A percentile compares a stretch with the other conserved stretches of the same genome.
These are phyloP conservation scores for Paramisgurnus dabryanus DNA, from an alignment of 2,113 vertebrate genomes.

Conservation along the genomic window DNA sequence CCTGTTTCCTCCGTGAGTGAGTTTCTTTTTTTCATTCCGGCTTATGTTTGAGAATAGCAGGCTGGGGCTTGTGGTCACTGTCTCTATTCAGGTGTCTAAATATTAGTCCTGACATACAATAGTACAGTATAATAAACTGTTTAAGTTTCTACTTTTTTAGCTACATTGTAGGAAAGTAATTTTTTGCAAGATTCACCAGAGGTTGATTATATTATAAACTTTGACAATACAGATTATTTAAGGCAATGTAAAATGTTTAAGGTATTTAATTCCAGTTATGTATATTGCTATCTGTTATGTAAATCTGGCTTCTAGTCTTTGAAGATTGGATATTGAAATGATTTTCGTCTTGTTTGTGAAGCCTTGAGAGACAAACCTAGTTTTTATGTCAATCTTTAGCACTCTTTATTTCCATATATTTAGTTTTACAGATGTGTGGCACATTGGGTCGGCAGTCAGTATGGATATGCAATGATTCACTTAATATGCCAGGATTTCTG, in stretches of 20 bases:
- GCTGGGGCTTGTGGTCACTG: conserved; percentile 9
- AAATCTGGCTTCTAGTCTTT: neutral
- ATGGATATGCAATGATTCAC: too few relatives aligned
- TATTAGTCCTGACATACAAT: neutral
- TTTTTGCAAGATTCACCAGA: neutral
- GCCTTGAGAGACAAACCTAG: neutral
- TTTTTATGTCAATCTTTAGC: conserved; percentile 1
- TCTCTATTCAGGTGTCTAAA: conserved; percentile 10
- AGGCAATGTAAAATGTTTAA: too few relatives aligned
- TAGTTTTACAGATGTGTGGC: neutral
- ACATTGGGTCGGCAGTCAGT: too few relatives aligned
- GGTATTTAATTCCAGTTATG: too few relatives aligned
- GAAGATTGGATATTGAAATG: neutral
- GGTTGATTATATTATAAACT: neutral
- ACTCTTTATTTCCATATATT: neutral
- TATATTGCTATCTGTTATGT: too few relatives aligned
- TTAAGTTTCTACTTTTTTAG: neutral
- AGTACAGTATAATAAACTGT: too few relatives aligned
- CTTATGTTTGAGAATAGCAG: conserved; percentile 4
- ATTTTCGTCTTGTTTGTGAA: neutral
- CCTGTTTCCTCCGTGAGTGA: conserved; percentile 25
- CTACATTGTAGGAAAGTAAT: neutral
- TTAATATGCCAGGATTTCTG: too few relatives aligned
- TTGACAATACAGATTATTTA: too few relatives aligned
- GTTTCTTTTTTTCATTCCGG: conserved; percentile 20